Percentiles rank a stretch among this genome's conserved stretches.
Evolutionary conservation across 2,888 invertebrate genomes (phyloP).

Genomic region (Pseudococcus longispinus): DNA sequence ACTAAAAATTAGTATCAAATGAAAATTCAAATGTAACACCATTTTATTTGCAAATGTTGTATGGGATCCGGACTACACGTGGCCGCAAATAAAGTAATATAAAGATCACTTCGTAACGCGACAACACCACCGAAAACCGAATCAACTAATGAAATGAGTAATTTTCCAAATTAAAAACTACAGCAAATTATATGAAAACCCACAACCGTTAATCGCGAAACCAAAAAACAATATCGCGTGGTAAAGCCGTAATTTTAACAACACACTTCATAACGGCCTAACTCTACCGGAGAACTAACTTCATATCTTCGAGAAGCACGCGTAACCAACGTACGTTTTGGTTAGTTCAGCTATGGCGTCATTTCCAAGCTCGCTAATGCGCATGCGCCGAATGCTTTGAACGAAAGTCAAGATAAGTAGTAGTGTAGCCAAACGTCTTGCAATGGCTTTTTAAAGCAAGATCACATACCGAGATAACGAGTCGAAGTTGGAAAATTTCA

Average conservation of each 20-base stretch:
- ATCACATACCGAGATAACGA: no score
- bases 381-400: neutral
- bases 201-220: constrained; percentile 1
- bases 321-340: neutral
- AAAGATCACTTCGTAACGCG: neutral
- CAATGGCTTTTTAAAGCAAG: neutral
- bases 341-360: neutral
- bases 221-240: constrained; percentile 7
- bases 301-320: neutral
- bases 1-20: constrained; percentile 42
- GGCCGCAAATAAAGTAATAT: neutral
- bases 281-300: constrained; percentile 16
- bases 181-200: neutral
- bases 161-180: neutral
- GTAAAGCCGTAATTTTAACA: neutral
- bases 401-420: neutral
- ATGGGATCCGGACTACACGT: neutral
- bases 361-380: neutral
- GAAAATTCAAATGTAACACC: constrained; percentile 33
- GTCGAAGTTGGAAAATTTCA: no score
- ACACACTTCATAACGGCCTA: constrained; percentile 13
- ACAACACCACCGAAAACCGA: neutral
- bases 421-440: neutral
- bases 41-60: neutral
- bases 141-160: neutral